Base-by-base conservation (phyloP, 1,140 invertebrate genomes). In the Leptinotarsa texana region DNA sequence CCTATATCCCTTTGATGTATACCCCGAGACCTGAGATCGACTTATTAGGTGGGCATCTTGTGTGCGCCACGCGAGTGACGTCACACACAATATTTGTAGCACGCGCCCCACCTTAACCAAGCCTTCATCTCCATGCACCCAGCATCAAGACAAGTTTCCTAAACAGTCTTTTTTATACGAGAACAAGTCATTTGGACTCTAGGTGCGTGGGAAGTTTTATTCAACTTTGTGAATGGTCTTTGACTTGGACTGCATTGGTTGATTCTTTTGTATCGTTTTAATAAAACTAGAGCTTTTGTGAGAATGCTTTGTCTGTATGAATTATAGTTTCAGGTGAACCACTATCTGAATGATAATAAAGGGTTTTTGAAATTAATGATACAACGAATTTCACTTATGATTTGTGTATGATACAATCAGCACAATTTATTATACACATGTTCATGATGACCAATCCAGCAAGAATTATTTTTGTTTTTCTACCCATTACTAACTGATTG, bases 61-160 rank as follows among this genome's bases (percentile, higher is more conserved):
- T 63, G 63, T 73, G 71, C 61, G 71, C 62, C 71, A 73, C 71
- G 71, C 71, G 71, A 61, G 71, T 73, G 71, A 73, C 71, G 71
- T 73, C 71, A 73, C 71, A 63, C 70, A 65, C 71, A 73, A 73
- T 73, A 73, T 73, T 73, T 27, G 71, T 73, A 73, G 71, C 71
- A 73, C 71, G 71, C 71, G 71, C 71, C 71, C 71, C 71, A 62
- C 71, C 71, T 73, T 73, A 49, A 49, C 71, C 71, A 73, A 73
- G 71, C 71, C 71, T 73, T 73, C 63, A 73, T 65, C 51, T 65
- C 21, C n/a, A 27, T 47, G 71, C 71, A 73, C 24, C 21, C 62
- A 47, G 62, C 57, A 65, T 73, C 24, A 65, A 73, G 71, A 65
- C 71, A 73, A 73, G 71, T 73, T 73, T 73, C 71, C 71, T 73